A percentile compares a stretch with the other conserved stretches of the same genome.
Evolutionary conservation across 2,888 invertebrate genomes (phyloP).

Genomic region (Neocrepidodera transversa): DNA sequence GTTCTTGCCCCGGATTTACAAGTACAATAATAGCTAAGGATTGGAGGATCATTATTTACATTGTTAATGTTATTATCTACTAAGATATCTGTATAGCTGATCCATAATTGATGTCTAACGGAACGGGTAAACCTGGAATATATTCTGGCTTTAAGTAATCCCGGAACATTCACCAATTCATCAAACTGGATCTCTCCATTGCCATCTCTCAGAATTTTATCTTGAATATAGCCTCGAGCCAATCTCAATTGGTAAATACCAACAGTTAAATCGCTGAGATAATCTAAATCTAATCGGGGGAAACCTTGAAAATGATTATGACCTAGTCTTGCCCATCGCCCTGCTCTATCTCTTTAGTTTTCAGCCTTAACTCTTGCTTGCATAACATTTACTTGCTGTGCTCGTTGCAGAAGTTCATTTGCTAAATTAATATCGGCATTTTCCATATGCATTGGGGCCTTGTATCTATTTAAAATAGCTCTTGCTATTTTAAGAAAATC

Average conservation of each 20-base stretch:
- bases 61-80: neutral
- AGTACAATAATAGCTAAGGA: conserved; percentile 5
- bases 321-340: conserved; percentile 6
- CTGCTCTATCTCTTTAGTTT: conserved; percentile 6
- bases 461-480: conserved; percentile 17
- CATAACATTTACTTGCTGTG: conserved; percentile 12
- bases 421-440: conserved; percentile 14
- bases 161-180: neutral
- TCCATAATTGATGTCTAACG: neutral
- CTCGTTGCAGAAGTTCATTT: conserved; percentile 4
- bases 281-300: conserved; percentile 4
- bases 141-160: neutral
- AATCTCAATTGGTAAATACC: conserved; percentile 6
- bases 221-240: conserved; percentile 5
- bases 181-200: neutral
- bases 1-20: conserved; percentile 9
- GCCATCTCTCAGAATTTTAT: conserved; percentile 1
- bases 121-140: neutral
- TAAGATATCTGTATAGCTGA: neutral
- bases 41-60: neutral
- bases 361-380: conserved; percentile 22
- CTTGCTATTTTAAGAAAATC: conserved; percentile 14
- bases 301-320: conserved; percentile 7
- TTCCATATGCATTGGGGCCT: conserved; percentile 14
- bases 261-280: conserved; percentile 5